Evolutionary conservation across 2,797 vertebrate genomes (phyloP), one percentile per base, ranked within the genome.

Genomic region (Sebastiscus tertius): DNA sequence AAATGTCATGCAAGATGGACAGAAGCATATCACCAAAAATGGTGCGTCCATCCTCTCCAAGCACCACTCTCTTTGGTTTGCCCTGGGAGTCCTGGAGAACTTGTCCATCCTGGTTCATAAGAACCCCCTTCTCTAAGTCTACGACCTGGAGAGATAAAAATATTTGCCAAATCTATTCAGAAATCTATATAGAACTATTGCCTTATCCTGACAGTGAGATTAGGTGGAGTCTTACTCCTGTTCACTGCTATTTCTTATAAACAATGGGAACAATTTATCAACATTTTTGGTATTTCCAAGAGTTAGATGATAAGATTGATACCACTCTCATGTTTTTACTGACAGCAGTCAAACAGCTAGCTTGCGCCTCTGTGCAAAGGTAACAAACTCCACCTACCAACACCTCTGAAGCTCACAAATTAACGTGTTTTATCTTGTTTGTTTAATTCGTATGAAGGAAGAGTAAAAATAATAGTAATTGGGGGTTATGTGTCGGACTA

Each of bases 81-180:
- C 99, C 99, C 52, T 97, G 95, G 46, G 98, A 98, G 89, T 99
- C 98, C 88, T 99, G 98, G 61, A 99, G 97, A 86, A 98, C 90
- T 84, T 95, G 94, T 88, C 99, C 99, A 86, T 99, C 97, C 77
- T 96, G 94, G 49, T 99, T 99, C 96, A 99, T 94, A 26, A 99
- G 96, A 75, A 99, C 79, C 4, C 97, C 97, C 73, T 93, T 95
- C 46, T 97, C 96, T 83, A 99, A 94, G 92, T 99, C 99, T 89
- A 99, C 95, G 60, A 99, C 93, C 99, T 99, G 92, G 34, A 63
- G 14, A 55, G 3, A 76, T 14, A 78, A 26, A 56, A 27, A 52
- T 0, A 29, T 11, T 58, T 49, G 5, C 13, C 14, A 56, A 1
- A 59, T 26, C 4, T 33, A 29, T 4, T 49, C 20, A 52, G 11